A percentile compares a stretch with the other conserved stretches of the same genome.
Evolutionary conservation across 2,797 vertebrate genomes (phyloP).

Genomic region (Microchirus variegatus): DNA sequence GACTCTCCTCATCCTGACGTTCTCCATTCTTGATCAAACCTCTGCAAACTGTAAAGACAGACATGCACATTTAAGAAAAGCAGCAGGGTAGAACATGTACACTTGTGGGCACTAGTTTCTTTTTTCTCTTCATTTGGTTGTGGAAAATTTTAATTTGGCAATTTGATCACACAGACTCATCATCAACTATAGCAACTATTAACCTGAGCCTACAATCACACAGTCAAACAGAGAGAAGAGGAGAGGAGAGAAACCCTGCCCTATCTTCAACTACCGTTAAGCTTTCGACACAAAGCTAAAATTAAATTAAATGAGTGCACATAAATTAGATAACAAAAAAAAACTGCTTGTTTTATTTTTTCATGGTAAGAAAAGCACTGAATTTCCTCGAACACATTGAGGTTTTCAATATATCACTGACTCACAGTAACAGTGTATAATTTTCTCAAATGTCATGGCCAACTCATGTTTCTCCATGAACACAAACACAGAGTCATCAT

Average conservation of each 20-base stretch:
- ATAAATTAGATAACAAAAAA: no score
- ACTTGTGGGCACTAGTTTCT: background rate
- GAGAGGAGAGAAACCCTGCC: no score
- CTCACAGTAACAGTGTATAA: background rate
- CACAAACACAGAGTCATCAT: constrained; percentile 15
- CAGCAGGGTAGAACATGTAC: background rate
- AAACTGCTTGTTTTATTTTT: no score
- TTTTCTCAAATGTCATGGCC: background rate
- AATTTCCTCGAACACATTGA: no score
- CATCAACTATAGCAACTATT: background rate
- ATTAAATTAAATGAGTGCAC: no score
- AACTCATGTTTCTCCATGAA: constrained; percentile 8
- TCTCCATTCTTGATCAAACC: constrained; percentile 98
- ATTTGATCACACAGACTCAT: background rate
- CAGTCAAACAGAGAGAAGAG: no score
- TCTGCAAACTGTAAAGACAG: constrained; percentile 86
- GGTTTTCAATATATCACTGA: no score
- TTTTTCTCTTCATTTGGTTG: background rate
- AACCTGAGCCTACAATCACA: background rate
- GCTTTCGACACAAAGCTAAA: no score
- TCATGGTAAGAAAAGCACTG: no score
- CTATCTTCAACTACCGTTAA: no score
- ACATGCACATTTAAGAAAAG: background rate
- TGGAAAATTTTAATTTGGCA: background rate
- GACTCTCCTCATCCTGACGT: constrained; percentile 95